phyloP scores from a whole-genome alignment of 2,888 invertebrate species.

The Ochropleura plecta region DNA sequence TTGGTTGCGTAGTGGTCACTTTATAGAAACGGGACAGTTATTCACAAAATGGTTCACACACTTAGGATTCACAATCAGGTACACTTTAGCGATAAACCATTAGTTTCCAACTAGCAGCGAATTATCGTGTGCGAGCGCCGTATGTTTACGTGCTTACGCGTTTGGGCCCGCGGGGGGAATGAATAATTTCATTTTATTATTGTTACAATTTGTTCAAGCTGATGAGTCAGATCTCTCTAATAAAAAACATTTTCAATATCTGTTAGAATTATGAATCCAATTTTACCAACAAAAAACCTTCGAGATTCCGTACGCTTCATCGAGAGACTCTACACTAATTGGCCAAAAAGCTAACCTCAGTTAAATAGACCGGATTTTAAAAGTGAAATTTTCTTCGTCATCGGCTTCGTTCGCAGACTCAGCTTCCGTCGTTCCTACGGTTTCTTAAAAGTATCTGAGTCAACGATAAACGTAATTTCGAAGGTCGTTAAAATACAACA shows the following conservation, averaged over 20 bases:
- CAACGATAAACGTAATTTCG: constrained; percentile 46
- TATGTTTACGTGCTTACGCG: no score
- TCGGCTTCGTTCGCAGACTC: constrained; percentile 26
- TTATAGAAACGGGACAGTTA: no score
- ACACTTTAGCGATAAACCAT: no score
- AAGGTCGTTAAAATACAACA: constrained; percentile 43
- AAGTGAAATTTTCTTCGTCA: constrained; percentile 64
- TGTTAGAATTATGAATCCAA: constrained; percentile 2
- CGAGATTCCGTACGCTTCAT: constrained; percentile 18
- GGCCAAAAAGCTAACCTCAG: constrained; percentile 31
- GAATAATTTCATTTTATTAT: neutral
- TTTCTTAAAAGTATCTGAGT: constrained; percentile 63
- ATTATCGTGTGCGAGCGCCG: no score
- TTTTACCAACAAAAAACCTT: constrained; percentile 13
- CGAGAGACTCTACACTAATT: constrained; percentile 33
- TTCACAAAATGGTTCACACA: no score
- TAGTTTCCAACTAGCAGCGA: no score
- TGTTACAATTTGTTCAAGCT: neutral
- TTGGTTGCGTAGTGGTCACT: no score
- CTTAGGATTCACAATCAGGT: no score
- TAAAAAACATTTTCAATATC: constrained; percentile 25
- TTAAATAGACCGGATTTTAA: constrained; percentile 63
- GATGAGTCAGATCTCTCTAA: constrained; percentile 6
- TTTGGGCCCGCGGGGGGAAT: no score
- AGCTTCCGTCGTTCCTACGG: constrained; percentile 50